phyloP scores from a whole-genome alignment of 1,140 invertebrate genomes.

The Temnothorax longispinosus region DNA sequence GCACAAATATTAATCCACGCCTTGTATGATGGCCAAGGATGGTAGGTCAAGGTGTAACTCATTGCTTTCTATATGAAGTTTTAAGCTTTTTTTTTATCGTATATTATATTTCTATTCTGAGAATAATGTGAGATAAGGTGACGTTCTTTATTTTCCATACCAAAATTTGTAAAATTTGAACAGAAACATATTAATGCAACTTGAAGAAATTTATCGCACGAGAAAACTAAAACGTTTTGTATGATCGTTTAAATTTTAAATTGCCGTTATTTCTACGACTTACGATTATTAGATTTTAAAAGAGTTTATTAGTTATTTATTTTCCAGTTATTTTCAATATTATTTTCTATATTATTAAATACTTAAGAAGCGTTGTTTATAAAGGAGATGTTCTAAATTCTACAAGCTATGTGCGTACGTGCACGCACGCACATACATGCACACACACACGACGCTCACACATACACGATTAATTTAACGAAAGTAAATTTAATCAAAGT shows the following conservation, averaged over 20 bases:
- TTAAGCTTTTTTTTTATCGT: not conserved
- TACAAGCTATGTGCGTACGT: not conserved
- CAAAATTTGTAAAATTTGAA: not conserved
- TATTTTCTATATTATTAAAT: not conserved
- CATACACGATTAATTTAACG: not conserved
- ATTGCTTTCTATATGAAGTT: conserved; percentile 9
- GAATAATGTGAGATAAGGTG: not conserved
- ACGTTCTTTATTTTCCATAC: not conserved
- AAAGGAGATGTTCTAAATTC: not conserved
- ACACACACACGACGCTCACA: not conserved
- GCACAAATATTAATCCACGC: conserved; percentile 41
- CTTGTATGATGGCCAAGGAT: conserved; percentile 37
- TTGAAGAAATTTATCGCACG: not conserved
- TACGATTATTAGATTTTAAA: not conserved
- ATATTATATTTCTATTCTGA: not conserved
- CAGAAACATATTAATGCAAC: not conserved
- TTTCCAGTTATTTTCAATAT: not conserved
- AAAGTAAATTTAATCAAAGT: not conserved
- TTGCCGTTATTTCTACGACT: not conserved
- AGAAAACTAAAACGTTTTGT: not conserved
- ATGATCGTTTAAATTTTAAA: not conserved
- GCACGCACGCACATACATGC: too few relatives aligned
- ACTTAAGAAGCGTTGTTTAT: not conserved
- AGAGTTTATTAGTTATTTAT: conserved; percentile 3
- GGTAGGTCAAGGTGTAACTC: conserved; percentile 22